phyloP scores from a whole-genome alignment of 2,888 invertebrate genomes.

The Caenorhabditis doughertyi region DNA sequence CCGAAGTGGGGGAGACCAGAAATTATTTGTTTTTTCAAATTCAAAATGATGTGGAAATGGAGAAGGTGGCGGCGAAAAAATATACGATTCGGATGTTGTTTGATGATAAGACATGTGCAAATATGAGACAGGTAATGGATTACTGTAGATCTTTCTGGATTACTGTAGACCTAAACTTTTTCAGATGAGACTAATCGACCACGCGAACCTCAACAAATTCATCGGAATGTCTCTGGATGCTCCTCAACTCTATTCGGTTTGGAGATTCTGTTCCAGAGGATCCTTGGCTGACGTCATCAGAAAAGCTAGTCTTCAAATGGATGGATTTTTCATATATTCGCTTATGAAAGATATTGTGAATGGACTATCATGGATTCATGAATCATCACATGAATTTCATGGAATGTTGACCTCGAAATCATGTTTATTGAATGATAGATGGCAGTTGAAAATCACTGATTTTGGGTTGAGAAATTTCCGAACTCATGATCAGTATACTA shows the following conservation, averaged over 20 bases:
- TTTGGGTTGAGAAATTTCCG: slow-evolving; percentile 69
- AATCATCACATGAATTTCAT: slow-evolving; percentile 53
- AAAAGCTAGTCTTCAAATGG: slow-evolving; percentile 72
- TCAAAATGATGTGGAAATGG: slow-evolving; percentile 60
- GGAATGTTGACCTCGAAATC: slow-evolving; percentile 71
- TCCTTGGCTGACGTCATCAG: slow-evolving; percentile 72
- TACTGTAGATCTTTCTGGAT: no score
- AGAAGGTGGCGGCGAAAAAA: slow-evolving; percentile 69
- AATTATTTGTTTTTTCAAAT: slow-evolving; percentile 48
- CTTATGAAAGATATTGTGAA: slow-evolving; percentile 72
- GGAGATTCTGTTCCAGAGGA: slow-evolving; percentile 78
- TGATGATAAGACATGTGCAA: slow-evolving; percentile 31
- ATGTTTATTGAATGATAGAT: slow-evolving; percentile 77
- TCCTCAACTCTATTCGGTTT: slow-evolving; percentile 74
- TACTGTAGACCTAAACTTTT: no score
- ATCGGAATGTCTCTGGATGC: slow-evolving; percentile 77
- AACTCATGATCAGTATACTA: slow-evolving; percentile 31
- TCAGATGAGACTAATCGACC: slow-evolving; percentile 70
- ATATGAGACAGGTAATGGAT: slow-evolving; percentile 17
- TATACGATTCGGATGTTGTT: slow-evolving; percentile 43
- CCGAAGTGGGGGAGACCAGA: slow-evolving; percentile 44
- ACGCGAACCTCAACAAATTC: slow-evolving; percentile 76
- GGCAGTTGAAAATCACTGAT: slow-evolving; percentile 78
- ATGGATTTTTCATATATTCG: slow-evolving; percentile 75
- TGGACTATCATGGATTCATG: slow-evolving; percentile 65